Evolutionary conservation across 2,797 vertebrate genomes (phyloP), one percentile per base, ranked within the genome.

Genomic region (Anas bahamensis): DNA sequence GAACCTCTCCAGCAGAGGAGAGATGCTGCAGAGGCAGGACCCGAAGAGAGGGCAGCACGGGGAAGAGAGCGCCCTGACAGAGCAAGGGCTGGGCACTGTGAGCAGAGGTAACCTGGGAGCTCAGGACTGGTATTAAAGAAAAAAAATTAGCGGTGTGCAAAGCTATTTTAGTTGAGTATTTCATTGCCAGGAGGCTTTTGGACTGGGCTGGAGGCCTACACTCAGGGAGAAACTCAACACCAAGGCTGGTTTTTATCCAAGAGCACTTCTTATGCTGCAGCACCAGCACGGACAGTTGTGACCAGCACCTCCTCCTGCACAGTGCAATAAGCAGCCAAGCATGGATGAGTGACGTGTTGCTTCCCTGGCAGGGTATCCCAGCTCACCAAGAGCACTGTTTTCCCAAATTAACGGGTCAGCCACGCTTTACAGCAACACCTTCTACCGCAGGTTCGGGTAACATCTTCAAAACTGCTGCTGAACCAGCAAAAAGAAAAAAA

Each of bases 381-480:
- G 2, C 57, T 5, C 29, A n/a, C 7, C 41, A 7, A 16, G 50
- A 1, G 0, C 53, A 42, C 12, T 8, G 5, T 4, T n/a, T 71
- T 83, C 29, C 65, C 28, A 9, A 64, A 35, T 19, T 4, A 23
- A 86, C 1, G n/a, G 13, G 4, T 10, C 33, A 13, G 59, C 23
- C 11, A 17, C 13, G 71, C 61, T 33, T 57, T 19, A 63, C 31
- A 83, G 76, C 31, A 92, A 13, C 50, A 5, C 24, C 28, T 74
- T 24, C 52, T 33, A 2, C 1, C 10, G 57, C 6, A 31, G 78
- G 15, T 22, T 53, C 23, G 24, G 15, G 15, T 19, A 53, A 74
- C 5, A 14, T 14, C 35, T 87, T 72, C 72, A 55, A 16, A 41
- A 66, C 1, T 44, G 77, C 52, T 70, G 74, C 78, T 83, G 70